phyloP scores from a whole-genome alignment of 92 coral and sea anemone genomes.

The Nematostella vectensis region DNA sequence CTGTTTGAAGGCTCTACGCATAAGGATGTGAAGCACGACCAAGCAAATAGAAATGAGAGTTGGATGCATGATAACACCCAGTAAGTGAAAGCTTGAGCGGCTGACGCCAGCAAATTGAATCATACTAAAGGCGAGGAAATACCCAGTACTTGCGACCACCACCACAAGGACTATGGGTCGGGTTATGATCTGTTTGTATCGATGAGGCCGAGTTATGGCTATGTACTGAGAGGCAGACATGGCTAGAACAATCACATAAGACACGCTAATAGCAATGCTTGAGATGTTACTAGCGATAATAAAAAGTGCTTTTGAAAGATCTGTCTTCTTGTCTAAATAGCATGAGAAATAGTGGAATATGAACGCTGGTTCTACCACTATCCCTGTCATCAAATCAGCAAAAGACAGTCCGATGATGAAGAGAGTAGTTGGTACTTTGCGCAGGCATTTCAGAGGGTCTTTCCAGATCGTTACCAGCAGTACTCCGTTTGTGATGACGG shows the following conservation, averaged over 20 bases:
- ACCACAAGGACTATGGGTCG: slow-evolving; percentile 34
- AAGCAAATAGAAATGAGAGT: slow-evolving; percentile 45
- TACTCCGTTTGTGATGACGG: slow-evolving; percentile 51
- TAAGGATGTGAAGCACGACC: slow-evolving; percentile 39
- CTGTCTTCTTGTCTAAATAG: slow-evolving; percentile 3
- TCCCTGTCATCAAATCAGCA: slow-evolving; percentile 64
- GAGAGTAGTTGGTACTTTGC: slow-evolving; percentile 49
- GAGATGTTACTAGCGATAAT: slow-evolving; percentile 40
- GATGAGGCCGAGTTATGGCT: slow-evolving; percentile 53
- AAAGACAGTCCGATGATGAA: slow-evolving; percentile 60
- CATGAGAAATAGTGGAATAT: slow-evolving; percentile 30
- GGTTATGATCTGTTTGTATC: slow-evolving; percentile 39
- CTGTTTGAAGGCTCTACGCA: slow-evolving; percentile 38
- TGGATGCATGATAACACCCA: slow-evolving; percentile 51
- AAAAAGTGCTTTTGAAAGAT: slow-evolving; percentile 18
- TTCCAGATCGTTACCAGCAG: slow-evolving; percentile 50
- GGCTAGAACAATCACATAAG: slow-evolving; percentile 54
- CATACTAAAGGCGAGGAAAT: slow-evolving; percentile 51
- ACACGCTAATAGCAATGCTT: slow-evolving; percentile 55
- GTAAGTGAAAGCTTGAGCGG: slow-evolving; percentile 34
- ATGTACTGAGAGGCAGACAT: slow-evolving; percentile 59
- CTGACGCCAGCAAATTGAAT: slow-evolving; percentile 37
- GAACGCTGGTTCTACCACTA: slow-evolving; percentile 65
- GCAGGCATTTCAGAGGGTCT: slow-evolving; percentile 57
- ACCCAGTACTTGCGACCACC: slow-evolving; percentile 40